Percentiles rank a stretch among this genome's conserved stretches.
phyloP scores from a whole-genome alignment of 2,888 invertebrate genomes.

The Deilephila elpenor region DNA sequence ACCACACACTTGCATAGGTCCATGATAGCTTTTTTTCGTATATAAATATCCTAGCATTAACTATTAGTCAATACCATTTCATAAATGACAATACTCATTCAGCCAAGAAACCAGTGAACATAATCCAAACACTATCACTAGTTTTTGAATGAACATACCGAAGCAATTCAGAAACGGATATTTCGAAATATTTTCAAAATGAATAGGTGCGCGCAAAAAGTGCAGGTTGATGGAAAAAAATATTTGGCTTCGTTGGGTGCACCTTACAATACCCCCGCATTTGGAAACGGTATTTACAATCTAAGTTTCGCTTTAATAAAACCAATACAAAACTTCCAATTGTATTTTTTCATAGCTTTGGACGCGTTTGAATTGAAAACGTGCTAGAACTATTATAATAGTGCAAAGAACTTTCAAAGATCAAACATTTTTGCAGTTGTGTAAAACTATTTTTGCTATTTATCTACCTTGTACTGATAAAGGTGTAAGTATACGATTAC shows the following conservation, averaged over 20 bases:
- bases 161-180: not conserved
- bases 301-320: not conserved
- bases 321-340: not conserved
- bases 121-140: not conserved
- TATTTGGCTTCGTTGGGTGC: not conserved
- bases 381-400: too few relatives aligned
- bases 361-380: not conserved
- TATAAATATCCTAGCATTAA: not conserved
- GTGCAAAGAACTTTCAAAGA: too few relatives aligned
- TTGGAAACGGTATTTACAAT: not conserved
- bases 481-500: too few relatives aligned
- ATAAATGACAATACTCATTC: too few relatives aligned
- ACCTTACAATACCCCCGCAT: conserved; percentile 25
- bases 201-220: conserved; percentile 9
- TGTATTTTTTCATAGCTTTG: conserved; percentile 7
- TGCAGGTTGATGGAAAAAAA: conserved; percentile 19
- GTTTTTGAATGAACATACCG: not conserved
- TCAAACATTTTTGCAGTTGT: too few relatives aligned
- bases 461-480: too few relatives aligned
- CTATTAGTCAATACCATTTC: too few relatives aligned
- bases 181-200: not conserved
- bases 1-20: not conserved
- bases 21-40: too few relatives aligned
- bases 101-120: too few relatives aligned
- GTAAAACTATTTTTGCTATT: too few relatives aligned